phyloP scores from a whole-genome alignment of 2,113 vertebrate species.

The Himantopus leucocephalus region DNA sequence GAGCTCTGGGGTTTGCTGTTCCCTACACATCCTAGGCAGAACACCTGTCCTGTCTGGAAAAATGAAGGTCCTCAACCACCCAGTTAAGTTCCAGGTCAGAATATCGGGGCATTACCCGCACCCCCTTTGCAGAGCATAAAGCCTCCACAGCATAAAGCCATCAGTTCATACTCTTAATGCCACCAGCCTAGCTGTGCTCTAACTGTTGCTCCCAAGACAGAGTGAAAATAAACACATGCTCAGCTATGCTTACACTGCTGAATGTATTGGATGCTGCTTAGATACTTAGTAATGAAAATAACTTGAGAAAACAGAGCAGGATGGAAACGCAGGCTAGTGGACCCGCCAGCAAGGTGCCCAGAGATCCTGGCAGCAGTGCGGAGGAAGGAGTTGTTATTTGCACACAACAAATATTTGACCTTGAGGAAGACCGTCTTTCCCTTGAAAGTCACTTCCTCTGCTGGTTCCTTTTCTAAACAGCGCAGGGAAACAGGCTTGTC shows the following conservation, averaged over 20 bases:
- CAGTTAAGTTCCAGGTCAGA: not conserved
- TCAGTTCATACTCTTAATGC: not conserved
- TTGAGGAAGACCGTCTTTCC: not conserved
- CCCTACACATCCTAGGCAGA: not conserved
- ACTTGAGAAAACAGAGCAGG: not conserved
- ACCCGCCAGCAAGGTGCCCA: not conserved
- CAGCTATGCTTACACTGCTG: not conserved
- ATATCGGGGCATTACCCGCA: not conserved
- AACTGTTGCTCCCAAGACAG: not conserved
- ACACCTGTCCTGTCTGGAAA: not conserved
- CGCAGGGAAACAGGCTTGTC: not conserved
- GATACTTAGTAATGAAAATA: not conserved
- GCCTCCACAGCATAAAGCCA: not conserved
- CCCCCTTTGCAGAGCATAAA: not conserved
- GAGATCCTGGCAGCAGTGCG: not conserved
- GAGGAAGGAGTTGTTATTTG: not conserved
- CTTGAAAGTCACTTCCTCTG: slow-evolving; percentile 72
- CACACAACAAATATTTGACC: not conserved
- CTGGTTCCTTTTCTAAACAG: not conserved
- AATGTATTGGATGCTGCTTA: not conserved
- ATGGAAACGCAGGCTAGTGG: not conserved
- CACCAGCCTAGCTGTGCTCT: not conserved
- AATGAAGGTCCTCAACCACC: fast-evolving
- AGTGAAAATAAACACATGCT: not conserved
- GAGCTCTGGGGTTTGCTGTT: not conserved